Evolutionary conservation across 2,113 vertebrate genomes (phyloP).

Genomic region (Oenanthe melanoleuca): DNA sequence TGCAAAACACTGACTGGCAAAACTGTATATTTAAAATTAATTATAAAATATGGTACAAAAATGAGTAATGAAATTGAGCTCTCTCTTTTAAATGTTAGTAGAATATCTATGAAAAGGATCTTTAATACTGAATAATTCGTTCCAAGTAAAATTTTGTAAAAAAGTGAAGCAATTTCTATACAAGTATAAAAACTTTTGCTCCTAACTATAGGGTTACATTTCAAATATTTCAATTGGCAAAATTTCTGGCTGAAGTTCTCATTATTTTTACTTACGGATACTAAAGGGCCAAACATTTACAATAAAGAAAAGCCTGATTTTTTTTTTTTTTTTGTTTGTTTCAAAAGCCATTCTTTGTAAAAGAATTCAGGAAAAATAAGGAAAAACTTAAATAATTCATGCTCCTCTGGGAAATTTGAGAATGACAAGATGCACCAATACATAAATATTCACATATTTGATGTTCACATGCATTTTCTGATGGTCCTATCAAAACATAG

Average conservation of each 20-base stretch:
- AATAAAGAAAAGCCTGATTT: not conserved
- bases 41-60: not conserved
- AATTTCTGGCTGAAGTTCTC: not conserved
- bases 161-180: not conserved
- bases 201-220: not conserved
- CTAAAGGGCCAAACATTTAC: not conserved
- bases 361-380: not conserved
- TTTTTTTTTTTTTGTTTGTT: not conserved
- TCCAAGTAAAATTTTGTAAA: not conserved
- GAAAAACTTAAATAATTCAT: not conserved
- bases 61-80: not conserved
- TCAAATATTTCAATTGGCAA: not conserved
- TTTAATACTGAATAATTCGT: not conserved
- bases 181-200: not conserved
- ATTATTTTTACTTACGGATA: not conserved
- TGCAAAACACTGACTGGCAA: not conserved
- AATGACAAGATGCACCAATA: not conserved
- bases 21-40: not conserved
- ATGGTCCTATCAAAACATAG: not conserved
- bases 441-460: not conserved
- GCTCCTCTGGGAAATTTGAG: not conserved
- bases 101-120: not conserved
- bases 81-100: not conserved
- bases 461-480: not conserved
- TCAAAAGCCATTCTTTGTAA: not conserved